Evolutionary conservation across 2,797 vertebrate species (phyloP), one percentile per base, ranked within the genome.

Genomic region (Tenualosa thibaudeaui): DNA sequence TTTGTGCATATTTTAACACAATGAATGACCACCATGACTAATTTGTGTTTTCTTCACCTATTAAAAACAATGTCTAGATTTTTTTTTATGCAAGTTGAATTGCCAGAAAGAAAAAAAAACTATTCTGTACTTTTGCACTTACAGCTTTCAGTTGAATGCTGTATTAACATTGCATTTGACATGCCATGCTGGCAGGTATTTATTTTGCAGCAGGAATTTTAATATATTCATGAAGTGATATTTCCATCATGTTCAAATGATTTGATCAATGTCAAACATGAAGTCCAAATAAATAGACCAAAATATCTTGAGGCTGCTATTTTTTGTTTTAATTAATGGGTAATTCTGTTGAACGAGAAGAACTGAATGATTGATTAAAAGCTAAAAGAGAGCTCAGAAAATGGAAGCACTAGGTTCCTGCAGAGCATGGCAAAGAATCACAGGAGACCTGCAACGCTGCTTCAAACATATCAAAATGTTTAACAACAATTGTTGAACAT

Each of bases 241-340:
- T 62, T 2, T 24, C n/a, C 9, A 24, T 62, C 58, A 62, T 62
- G 7, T 24, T n/a, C 0, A 62, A 62, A 24, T 62, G 4, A n/a
- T 62, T 5, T 10, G 8, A 7, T 62, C 6, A 62, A 62, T 62
- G n/a, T 62, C 58, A 62, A n/a, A 62, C n/a, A 24, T 8, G 50
- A 51, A 62, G 58, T 24, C 40, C 49, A 84, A 26, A 81, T 56
- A 43, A 46, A 78, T 19, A 78, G 37, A 78, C 71, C 71, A 78
- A 46, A 46, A 78, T 71, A 78, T 78, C 19, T 46, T 78, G 71
- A 78, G 71, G 17, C 71, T 78, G 68, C 68, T 43, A 37, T 78
- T 56, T 19, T 54, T 54, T 54, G 15, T 75, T 75, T 75, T 40
- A 75, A 75, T 75, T 71, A 71, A 37, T 37, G 37, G 65, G 65